Evolutionary conservation across 2,113 vertebrate species (phyloP), one percentile per base, ranked within the genome.

Genomic region (Hyperoodon ampullatus): DNA sequence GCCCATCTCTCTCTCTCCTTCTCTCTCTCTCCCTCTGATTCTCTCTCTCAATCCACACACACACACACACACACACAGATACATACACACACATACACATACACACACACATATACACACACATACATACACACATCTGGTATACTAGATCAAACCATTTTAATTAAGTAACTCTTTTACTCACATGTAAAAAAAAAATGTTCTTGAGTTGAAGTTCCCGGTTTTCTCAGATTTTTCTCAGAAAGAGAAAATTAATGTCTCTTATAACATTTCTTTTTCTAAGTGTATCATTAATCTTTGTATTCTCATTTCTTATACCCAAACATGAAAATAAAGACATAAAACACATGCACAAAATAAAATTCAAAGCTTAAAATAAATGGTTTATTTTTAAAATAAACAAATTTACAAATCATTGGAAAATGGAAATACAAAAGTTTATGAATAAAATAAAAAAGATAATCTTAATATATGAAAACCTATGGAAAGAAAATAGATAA

Each of bases 341-440:
- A 93, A 97, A 96, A 95, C 89, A 97, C 96, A 98, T 98, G 97
- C 92, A 97, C 97, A 95, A 98, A 98, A 97, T 98, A 96, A 98
- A 98, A 98, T 97, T 98, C 96, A 98, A 98, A 98, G 98, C 88
- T 98, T 97, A 98, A 98, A 98, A 98, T 98, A 98, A 97, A 97
- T 70, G 98, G 97, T 99, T 99, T 99, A 99, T 98, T 99, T 96
- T 97, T 98, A 98, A 97, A 97, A 97, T 93, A 98, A 98, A 95
- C 90, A 97, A 94, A 98, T 97, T 95, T 97, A 98, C 96, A 98
- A 93, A 98, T 90, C 94, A 98, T 97, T 91, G 82, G 92, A 97
- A 97, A 95, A 96, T 66, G 88, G 39, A 96, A 97, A 96, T 97
- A 98, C 95, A 98, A 95, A 97, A 63, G 28, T 85, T 95, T 89